These are phyloP conservation scores for Sinocyclocheilus rhinocerous DNA, from an alignment of 2,113 vertebrate genomes.

Conservation along the genomic window DNA sequence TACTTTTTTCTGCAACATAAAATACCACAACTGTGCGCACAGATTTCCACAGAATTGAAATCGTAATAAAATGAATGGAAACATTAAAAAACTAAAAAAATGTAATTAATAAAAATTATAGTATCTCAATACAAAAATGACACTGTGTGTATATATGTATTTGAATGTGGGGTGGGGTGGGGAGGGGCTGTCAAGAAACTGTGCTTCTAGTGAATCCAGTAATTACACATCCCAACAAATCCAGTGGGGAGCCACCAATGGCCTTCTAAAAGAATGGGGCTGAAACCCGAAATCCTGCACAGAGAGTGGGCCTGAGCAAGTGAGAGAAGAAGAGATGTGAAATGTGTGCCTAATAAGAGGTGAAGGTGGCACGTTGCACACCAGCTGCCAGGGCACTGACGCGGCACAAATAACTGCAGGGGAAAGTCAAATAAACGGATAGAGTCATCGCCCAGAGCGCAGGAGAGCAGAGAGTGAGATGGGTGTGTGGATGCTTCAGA, in stretches of 20 bases:
- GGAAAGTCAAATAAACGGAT: constrained; percentile 50
- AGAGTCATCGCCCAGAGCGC: constrained; percentile 36
- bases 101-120: no score
- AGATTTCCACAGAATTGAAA: neutral
- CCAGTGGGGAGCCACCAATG: neutral
- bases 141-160: no score
- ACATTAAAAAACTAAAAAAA: no score
- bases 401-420: constrained; percentile 57
- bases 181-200: neutral
- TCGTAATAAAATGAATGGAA: no score
- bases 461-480: constrained; percentile 32
- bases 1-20: neutral
- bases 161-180: no score
- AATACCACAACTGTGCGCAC: neutral
- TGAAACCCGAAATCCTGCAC: neutral
- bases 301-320: constrained; percentile 15
- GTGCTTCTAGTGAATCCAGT: neutral
- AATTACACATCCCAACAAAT: neutral
- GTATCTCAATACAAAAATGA: no score
- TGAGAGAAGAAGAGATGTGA: constrained; percentile 43
- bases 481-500: constrained; percentile 12
- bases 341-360: constrained; percentile 57
- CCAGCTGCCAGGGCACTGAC: constrained; percentile 49
- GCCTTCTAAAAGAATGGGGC: constrained; percentile 9
- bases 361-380: constrained; percentile 53